Percentiles rank a stretch among this genome's conserved stretches.
Evolutionary conservation across 2,113 vertebrate genomes (phyloP).

Genomic region (Mormoops blainvillei): DNA sequence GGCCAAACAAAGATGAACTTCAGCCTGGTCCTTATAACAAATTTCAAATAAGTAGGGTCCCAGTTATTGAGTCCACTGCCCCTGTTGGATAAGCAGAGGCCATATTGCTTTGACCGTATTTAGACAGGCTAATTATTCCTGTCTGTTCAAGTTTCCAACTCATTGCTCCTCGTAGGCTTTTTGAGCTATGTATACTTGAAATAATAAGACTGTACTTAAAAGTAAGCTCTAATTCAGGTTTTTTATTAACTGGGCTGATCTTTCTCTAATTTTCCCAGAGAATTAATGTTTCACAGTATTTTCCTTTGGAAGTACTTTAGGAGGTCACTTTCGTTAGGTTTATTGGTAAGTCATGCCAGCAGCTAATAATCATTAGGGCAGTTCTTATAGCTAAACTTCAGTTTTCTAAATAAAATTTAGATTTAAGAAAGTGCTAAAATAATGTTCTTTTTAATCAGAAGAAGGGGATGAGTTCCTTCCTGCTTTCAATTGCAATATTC

Average conservation of each 20-base stretch:
- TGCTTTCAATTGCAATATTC: not conserved
- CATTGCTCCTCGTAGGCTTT: not conserved
- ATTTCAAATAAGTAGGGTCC: constrained; percentile 7
- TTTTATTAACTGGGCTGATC: constrained; percentile 18
- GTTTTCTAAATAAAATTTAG: constrained; percentile 6
- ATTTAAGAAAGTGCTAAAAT: not conserved
- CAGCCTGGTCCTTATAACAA: not conserved
- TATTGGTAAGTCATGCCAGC: not conserved
- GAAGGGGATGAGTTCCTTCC: not conserved
- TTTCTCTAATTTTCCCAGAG: not conserved
- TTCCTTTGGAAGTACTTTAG: not conserved
- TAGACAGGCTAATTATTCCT: constrained; percentile 12
- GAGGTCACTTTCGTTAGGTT: constrained; percentile 2
- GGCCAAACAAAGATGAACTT: constrained; percentile 37
- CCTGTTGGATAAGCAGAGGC: constrained; percentile 1
- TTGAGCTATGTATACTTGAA: constrained; percentile 15
- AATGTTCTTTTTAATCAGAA: constrained; percentile 20
- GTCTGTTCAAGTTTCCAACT: constrained; percentile 19
- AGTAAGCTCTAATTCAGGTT: constrained; percentile 36
- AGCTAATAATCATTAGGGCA: not conserved
- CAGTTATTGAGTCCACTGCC: constrained; percentile 16
- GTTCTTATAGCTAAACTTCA: not conserved
- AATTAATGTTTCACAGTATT: not conserved
- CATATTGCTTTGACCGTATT: not conserved
- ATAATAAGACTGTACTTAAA: constrained; percentile 8